phyloP scores from a whole-genome alignment of 2,113 vertebrate species.

The Dromiciops gliroides region DNA sequence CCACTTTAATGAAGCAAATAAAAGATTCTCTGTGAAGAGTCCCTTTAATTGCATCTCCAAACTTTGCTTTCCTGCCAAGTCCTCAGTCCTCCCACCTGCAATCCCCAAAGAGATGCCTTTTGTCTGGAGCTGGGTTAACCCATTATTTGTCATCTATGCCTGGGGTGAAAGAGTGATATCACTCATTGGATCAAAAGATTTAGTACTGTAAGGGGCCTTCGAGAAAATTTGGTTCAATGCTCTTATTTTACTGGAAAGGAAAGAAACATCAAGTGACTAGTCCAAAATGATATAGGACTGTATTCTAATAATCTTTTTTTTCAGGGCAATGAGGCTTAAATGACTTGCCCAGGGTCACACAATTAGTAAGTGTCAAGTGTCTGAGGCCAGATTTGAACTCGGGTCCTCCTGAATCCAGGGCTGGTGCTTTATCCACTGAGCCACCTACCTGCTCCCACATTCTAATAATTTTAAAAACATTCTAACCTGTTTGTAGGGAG shows the following conservation, averaged over 20 bases:
- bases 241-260: neutral
- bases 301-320: neutral
- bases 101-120: neutral
- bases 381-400: too few species aligned
- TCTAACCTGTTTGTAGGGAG: neutral
- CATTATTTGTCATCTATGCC: neutral
- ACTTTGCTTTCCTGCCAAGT: neutral
- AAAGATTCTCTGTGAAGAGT: neutral
- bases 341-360: too few species aligned
- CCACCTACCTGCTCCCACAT: too few species aligned
- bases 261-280: neutral
- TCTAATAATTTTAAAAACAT: neutral
- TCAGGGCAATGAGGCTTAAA: too few species aligned
- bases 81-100: neutral
- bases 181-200: neutral
- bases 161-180: neutral
- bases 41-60: neutral
- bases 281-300: neutral
- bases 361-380: too few species aligned
- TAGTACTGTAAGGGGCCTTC: neutral
- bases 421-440: too few species aligned
- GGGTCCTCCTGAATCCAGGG: too few species aligned
- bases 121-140: neutral
- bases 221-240: neutral
- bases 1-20: constrained; percentile 3